phyloP scores from a whole-genome alignment of 2,888 invertebrate species.

The Terebella lapidaria region DNA sequence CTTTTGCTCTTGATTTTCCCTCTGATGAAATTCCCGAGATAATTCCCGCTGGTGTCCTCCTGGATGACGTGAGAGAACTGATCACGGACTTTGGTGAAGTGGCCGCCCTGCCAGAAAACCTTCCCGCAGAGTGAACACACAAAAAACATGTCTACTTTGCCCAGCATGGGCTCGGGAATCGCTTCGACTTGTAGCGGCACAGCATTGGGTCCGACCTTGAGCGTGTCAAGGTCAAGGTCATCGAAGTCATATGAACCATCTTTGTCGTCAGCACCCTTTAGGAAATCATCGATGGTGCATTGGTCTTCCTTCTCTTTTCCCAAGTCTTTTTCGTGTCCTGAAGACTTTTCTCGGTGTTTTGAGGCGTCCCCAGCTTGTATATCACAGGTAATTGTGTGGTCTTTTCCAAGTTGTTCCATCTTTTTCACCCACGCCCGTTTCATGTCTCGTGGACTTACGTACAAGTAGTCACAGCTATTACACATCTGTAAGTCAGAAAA shows the following conservation, averaged over 20 bases:
- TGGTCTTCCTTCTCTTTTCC: constrained; percentile 15
- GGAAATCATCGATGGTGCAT: background rate
- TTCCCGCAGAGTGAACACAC: constrained; percentile 72
- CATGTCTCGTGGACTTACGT: background rate
- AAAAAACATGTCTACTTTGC: constrained; percentile 60
- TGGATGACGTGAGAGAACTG: constrained; percentile 38
- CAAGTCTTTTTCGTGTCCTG: constrained; percentile 22
- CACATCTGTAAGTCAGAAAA: background rate
- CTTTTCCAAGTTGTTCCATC: background rate
- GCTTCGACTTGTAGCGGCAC: constrained; percentile 52
- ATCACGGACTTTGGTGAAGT: constrained; percentile 46
- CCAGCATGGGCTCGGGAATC: constrained; percentile 55
- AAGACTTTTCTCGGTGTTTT: too few relatives aligned
- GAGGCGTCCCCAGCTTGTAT: background rate
- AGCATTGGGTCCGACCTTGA: constrained; percentile 15
- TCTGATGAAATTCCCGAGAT: background rate
- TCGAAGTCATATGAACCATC: constrained; percentile 4
- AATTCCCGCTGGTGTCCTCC: background rate
- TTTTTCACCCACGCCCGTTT: background rate
- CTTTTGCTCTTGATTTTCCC: too few relatives aligned
- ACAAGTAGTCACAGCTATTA: background rate
- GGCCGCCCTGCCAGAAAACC: constrained; percentile 67
- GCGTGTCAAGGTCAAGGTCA: constrained; percentile 16
- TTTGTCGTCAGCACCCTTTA: background rate
- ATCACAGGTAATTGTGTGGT: background rate